Conservation (phyloP, 1,140 invertebrate species). For the Hestina assimilis region DNA sequence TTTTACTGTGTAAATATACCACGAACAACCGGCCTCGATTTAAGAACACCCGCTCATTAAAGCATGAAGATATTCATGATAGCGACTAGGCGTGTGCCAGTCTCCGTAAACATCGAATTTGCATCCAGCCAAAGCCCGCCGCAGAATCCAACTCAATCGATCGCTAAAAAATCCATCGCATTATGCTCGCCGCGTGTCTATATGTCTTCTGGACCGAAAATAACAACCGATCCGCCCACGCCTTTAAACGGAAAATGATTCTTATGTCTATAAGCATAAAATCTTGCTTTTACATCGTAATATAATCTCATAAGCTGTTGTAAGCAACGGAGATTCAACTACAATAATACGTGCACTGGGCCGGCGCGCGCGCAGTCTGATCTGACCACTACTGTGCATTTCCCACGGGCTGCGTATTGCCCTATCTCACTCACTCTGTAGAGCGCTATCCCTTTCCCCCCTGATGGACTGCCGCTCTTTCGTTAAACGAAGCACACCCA, state of each 20-base stretch:
- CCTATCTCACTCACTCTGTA: conserved; percentile 41
- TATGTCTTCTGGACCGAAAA: conserved; percentile 37
- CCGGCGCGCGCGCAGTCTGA: conserved; percentile 72
- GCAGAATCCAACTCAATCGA: conserved; percentile 71
- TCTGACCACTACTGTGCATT: conserved; percentile 79
- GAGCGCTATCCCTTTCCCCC: conserved; percentile 50
- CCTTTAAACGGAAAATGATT: conserved; percentile 35
- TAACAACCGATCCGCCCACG: conserved; percentile 37
- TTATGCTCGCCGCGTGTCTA: conserved; percentile 61
- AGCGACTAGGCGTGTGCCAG: conserved; percentile 56
- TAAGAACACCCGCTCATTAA: conserved; percentile 16
- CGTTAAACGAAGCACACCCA: conserved; percentile 76
- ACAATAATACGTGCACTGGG: conserved; percentile 75
- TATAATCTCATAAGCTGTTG: conserved; percentile 51
- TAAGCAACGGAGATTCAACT: conserved; percentile 46
- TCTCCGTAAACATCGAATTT: conserved; percentile 60
- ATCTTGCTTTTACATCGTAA: conserved; percentile 22
- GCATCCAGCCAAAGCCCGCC: conserved; percentile 60
- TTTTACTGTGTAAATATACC: background rate
- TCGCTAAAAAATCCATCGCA: conserved; percentile 69
- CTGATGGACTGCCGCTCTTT: conserved; percentile 73
- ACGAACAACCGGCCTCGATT: conserved; percentile 10
- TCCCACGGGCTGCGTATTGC: conserved; percentile 72
- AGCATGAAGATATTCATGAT: conserved; percentile 37
- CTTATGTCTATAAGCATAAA: conserved; percentile 39